Base-by-base conservation (phyloP, 2,888 invertebrate species). In the Oligia strigilis region DNA sequence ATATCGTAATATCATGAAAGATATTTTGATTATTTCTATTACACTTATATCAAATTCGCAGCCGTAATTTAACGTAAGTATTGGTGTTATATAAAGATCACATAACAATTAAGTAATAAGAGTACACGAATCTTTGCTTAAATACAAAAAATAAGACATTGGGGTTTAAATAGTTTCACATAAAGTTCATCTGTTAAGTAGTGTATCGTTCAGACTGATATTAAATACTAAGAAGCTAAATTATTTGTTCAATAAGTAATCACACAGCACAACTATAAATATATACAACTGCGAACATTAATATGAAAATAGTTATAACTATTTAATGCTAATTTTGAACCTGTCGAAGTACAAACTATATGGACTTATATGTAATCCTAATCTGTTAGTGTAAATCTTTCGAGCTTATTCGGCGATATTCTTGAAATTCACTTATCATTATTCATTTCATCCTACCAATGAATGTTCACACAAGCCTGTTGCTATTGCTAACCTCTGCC, bases 201-300 rank as follows among this genome's bases (percentile, higher is more conserved):
- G 29, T 72, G 40, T 72, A 65, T 65, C 14, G 58, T 67, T 71
- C 82, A 69, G 17, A 78, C 62, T 77, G 65, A 62, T 74, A 77
- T 77, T 66, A 66, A 75, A 81, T 67, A 67, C 67, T 69, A 83
- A 72, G n/a, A 73, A 78, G 66, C 70, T 86, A 80, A 71, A 36
- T 75, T 70, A 70, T 88, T 84, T 88, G 75, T 81, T 87, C 82
- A 82, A 43, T 73, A 70, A 75, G 29, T 82, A 65, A 78, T 80
- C 74, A 78, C 66, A 66, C 60, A 76, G 72, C 67, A 29, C n/a
- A 69, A 82, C 14, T 70, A 65, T 60, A 74, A 64, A 75, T 72
- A 78, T 40, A 83, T 77, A 65, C 58, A 75, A 88, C 72, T 71
- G 60, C 66, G 79, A 88, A 85, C 49, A 83, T 85, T 67, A 81